A percentile compares a stretch with the other conserved stretches of the same genome.
Evolutionary conservation across 2,888 invertebrate genomes (phyloP).

Genomic region (Aphodius granarius): DNA sequence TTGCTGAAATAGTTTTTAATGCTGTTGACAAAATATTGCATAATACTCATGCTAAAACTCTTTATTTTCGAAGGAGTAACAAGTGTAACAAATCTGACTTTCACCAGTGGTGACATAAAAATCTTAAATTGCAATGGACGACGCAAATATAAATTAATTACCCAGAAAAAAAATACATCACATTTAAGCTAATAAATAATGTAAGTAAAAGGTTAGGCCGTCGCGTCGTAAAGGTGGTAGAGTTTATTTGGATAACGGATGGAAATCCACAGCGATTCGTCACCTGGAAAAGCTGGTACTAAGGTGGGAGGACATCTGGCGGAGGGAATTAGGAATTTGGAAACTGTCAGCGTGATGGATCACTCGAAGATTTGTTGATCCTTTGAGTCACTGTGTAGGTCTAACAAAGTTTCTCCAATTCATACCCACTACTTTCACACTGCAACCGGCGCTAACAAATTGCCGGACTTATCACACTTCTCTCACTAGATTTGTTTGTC

Average conservation of each 20-base stretch:
- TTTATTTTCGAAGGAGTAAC: no score
- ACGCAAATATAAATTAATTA: no score
- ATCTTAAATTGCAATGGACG: no score
- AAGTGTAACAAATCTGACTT: no score
- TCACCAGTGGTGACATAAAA: no score
- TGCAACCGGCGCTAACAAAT: not conserved
- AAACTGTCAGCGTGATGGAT: not conserved
- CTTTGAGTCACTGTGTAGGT: not conserved
- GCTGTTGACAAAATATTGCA: no score
- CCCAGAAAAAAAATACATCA: not conserved
- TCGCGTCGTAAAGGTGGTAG: not conserved
- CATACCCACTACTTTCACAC: not conserved
- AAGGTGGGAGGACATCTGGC: conserved; percentile 1
- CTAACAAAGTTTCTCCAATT: not conserved
- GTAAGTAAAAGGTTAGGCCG: no score
- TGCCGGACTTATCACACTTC: not conserved
- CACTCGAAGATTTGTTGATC: conserved; percentile 4
- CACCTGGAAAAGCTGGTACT: not conserved
- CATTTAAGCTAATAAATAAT: not conserved
- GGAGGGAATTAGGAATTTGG: conserved; percentile 11
- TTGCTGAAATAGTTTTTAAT: no score
- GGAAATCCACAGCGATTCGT: not conserved
- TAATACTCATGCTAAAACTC: no score
- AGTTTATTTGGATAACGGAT: not conserved
- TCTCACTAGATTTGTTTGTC: not conserved